Base-by-base conservation (phyloP, 1,140 invertebrate species). In the Dermatophagoides farinae region DNA sequence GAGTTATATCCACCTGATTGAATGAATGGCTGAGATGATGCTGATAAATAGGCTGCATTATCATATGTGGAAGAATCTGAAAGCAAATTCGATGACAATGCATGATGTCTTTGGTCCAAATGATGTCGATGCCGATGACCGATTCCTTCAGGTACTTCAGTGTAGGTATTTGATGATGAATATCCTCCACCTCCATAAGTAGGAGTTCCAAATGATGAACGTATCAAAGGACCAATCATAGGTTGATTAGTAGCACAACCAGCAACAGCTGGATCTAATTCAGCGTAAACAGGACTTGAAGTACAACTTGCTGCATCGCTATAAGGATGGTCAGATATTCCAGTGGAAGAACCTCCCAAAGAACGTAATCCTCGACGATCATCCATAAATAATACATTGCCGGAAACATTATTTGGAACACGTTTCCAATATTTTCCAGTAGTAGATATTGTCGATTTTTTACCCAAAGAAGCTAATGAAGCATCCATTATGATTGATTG, bases 201-300 rank as follows among this genome's bases (percentile, higher is more conserved):
- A 46, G 20, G 59, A 31, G 10, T 23, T 23, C 10, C 22, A 39
- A 16, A 62, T 39, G 37, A 62, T 25, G 16, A 57, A 20, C 31
- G 31, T 31, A 31, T 31, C 31, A 31, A 8, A 14, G 59, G 44
- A 16, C 22, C 38, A 39, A 50, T 51, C 14, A 25, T 20, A 23
- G 47, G 20, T 4, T 43, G 59, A 9, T 41, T 38, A 38, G 47
- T 41, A 50, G 23, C 40, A 8, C 43, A 40, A 25, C 59, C 57
- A 20, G 52, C 59, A 14, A 55, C 57, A 12, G 40, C 59, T 9
- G 59, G 37, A 52, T 64, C 62, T 16, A 64, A 39, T 61, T 64
- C 62, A 43, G 62, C 62, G 31, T 64, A 64, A n/a, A 64, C 62
- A 16, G 62, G 62, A 52, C 62, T 64, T n/a, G 54, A 57, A 16